Base-by-base conservation (phyloP, 2,888 invertebrate genomes). In the Nomada lathburiana region DNA sequence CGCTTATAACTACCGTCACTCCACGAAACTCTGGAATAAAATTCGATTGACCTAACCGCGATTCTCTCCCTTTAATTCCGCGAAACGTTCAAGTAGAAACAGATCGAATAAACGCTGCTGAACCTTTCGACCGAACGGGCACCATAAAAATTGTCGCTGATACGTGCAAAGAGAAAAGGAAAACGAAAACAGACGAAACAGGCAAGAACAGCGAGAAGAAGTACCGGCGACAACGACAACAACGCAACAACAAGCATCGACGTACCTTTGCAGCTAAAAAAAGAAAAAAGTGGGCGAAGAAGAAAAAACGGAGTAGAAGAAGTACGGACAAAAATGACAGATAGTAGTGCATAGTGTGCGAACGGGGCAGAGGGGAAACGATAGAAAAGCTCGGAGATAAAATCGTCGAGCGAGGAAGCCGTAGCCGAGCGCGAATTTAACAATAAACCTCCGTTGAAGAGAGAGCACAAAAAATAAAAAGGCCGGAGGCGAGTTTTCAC, bases 401-500 rank as follows among this genome's bases (percentile, higher is more conserved):
- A 86, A 83, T 86, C 83, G 86, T 70, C 65, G 81, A 86, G 86
- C 85, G 85, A 83, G 80, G 86, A 86, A 86, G 76, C 89, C 89
- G 86, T 88, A 89, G 82, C 85, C 74, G 84, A 84, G 84, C 84
- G 84, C 87, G 85, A 89, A 87, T 90, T 89, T 90, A 90, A 91
- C 88, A 89, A 89, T 89, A 85, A 87, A 85, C 80, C 86, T 81
- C 68, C 80, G 84, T 69, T 65, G 79, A 81, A 76, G 60, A 79
- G 76, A 79, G 73, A 77, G 67, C 57, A 53, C 73, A 52, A 55
- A 53, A 80, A 70, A 83, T 83, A 86, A 88, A 84, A 84, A 80
- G 85, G 87, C 87, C 81, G 80, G 81, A 86, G 88, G 85, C 84
- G 87, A 88, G 87, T 89, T 90, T 91, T 91, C 89, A 89, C 90